Conservation (phyloP, 2,113 vertebrate species). For the Macrotus californicus region DNA sequence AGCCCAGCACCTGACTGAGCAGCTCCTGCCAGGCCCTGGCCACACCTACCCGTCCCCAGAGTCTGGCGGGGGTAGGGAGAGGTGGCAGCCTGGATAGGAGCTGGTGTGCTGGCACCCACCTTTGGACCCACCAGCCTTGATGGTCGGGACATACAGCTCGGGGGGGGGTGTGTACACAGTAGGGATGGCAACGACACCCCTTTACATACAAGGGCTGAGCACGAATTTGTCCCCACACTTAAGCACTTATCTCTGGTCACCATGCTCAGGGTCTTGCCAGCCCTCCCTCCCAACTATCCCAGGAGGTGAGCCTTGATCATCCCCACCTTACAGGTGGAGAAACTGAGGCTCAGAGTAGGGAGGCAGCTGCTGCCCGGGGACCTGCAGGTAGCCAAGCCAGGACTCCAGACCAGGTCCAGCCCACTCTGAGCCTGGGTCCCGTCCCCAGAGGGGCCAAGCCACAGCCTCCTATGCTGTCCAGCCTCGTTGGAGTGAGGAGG, state of each 20-base stretch:
- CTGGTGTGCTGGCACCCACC: rapidly evolving
- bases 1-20: neutral
- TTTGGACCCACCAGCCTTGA: neutral
- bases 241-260: neutral
- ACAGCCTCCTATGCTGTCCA: neutral
- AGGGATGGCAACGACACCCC: too few species aligned
- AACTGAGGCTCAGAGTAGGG: neutral
- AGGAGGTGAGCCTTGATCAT: neutral
- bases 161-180: rapidly evolving
- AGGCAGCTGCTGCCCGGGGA: neutral
- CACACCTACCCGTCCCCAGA: neutral
- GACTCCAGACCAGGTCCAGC: too few species aligned
- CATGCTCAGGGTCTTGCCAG: neutral
- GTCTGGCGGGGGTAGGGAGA: neutral
- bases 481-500: neutral
- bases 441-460: neutral
- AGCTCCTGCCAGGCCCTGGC: neutral
- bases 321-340: neutral
- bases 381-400: neutral
- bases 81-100: neutral
- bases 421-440: neutral
- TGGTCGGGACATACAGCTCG: neutral
- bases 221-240: rapidly evolving
- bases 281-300: neutral
- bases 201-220: neutral